phyloP scores from a whole-genome alignment of 2,888 invertebrate genomes.

The Spatulosminthurus flaviceps region DNA sequence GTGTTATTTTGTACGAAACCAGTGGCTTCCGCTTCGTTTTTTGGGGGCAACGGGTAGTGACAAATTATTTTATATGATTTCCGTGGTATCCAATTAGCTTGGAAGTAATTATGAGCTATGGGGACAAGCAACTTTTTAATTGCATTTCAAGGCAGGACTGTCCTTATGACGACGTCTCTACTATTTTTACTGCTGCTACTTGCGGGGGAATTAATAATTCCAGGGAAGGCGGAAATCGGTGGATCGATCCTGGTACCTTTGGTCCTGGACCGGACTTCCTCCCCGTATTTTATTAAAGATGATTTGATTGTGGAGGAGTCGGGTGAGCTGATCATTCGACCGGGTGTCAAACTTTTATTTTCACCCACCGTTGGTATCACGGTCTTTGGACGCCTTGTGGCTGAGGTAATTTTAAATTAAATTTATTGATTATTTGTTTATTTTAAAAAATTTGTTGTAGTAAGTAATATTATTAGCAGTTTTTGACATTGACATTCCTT shows the following conservation, averaged over 20 bases:
- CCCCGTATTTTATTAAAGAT: slow-evolving; percentile 81
- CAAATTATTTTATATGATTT: neutral
- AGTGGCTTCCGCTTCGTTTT: too few relatives aligned
- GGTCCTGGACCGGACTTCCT: slow-evolving; percentile 56
- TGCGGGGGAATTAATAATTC: slow-evolving; percentile 1
- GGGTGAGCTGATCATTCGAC: slow-evolving; percentile 83
- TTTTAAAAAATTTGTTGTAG: neutral
- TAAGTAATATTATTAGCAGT: too few relatives aligned
- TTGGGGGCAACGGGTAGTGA: neutral
- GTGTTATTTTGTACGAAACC: too few relatives aligned
- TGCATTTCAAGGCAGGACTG: too few relatives aligned
- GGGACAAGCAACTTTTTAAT: neutral
- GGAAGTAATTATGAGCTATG: neutral
- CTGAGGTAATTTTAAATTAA: slow-evolving; percentile 93
- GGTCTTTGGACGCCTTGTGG: slow-evolving; percentile 86
- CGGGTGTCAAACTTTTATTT: slow-evolving; percentile 89
- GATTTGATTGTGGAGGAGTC: slow-evolving; percentile 82
- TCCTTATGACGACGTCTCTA: neutral
- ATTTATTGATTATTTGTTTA: too few relatives aligned
- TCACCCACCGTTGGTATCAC: slow-evolving; percentile 93
- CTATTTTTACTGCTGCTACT: neutral
- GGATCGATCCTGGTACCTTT: slow-evolving; percentile 59
- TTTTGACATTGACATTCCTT: too few relatives aligned
- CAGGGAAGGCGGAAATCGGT: slow-evolving; percentile 44
- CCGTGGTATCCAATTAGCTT: neutral